phyloP scores from a whole-genome alignment of 2,888 invertebrate species.

The Nephrotoma guestfalica region DNA sequence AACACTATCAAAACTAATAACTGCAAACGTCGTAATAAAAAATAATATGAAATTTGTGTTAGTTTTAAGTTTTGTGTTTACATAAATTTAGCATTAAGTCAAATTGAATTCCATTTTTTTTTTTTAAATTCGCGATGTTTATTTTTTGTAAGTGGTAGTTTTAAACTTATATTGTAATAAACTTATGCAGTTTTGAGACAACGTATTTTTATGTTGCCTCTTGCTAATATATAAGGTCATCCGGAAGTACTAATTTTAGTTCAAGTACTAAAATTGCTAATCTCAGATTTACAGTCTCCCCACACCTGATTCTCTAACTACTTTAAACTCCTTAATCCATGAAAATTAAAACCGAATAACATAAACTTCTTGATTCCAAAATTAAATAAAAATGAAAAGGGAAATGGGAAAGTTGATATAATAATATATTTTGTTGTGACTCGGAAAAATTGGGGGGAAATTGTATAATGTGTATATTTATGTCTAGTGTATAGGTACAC shows the following conservation, averaged over 20 bases:
- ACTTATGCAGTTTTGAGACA: no score
- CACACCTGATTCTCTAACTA: not conserved
- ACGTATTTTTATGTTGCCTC: no score
- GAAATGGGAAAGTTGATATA: not conserved
- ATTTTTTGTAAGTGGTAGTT: not conserved
- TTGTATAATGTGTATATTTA: not conserved
- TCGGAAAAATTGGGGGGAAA: not conserved
- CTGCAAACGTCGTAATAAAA: not conserved
- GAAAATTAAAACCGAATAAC: not conserved
- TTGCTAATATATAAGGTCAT: no score
- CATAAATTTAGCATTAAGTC: not conserved
- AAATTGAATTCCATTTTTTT: not conserved
- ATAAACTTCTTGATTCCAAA: not conserved
- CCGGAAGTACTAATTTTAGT: not conserved
- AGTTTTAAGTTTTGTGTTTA: not conserved
- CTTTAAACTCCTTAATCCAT: not conserved
- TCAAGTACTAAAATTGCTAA: not conserved
- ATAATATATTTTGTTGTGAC: not conserved
- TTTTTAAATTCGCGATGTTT: not conserved
- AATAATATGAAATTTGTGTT: not conserved
- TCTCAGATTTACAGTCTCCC: not conserved
- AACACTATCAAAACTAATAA: not conserved
- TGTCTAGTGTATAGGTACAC: not conserved
- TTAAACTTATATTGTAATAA: no score
- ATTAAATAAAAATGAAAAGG: not conserved